phyloP scores from a whole-genome alignment of 2,797 vertebrate genomes.

The Thripadectes ignobilis region DNA sequence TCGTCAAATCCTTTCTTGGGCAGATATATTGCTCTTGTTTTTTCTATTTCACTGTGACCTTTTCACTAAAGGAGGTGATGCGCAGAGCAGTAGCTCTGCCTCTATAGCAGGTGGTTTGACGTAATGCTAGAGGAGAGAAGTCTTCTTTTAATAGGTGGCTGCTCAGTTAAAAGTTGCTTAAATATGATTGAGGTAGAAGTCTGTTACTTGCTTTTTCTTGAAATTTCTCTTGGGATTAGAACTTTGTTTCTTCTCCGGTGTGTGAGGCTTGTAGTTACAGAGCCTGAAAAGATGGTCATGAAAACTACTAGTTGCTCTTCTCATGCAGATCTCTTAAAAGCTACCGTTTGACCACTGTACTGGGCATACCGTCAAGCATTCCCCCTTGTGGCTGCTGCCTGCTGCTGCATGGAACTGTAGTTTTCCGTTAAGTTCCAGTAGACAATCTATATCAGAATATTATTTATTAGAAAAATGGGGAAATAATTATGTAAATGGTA shows the following conservation, averaged over 20 bases:
- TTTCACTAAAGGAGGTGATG: not conserved
- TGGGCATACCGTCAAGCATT: not conserved
- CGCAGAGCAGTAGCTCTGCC: not conserved
- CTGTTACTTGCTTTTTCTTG: not conserved
- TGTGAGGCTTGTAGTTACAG: not conserved
- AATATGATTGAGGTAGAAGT: not conserved
- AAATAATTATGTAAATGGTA: not conserved
- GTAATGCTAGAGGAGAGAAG: not conserved
- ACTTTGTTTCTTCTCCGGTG: not conserved
- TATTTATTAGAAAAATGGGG: not conserved
- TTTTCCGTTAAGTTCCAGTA: not conserved
- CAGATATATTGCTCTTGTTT: not conserved
- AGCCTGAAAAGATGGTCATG: not conserved
- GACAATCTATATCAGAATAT: not conserved
- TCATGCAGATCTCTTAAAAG: not conserved
- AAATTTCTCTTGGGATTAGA: not conserved
- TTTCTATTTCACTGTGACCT: not conserved
- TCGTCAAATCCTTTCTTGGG: not conserved
- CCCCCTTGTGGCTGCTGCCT: not conserved
- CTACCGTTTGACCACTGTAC: not conserved
- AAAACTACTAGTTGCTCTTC: not conserved
- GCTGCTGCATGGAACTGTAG: not conserved
- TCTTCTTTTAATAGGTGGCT: not conserved
- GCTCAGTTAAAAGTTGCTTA: not conserved
- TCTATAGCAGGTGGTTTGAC: not conserved